These are phyloP conservation scores for Onychostruthus taczanowskii DNA, from an alignment of 2,113 vertebrate species.

Conservation along the genomic window DNA sequence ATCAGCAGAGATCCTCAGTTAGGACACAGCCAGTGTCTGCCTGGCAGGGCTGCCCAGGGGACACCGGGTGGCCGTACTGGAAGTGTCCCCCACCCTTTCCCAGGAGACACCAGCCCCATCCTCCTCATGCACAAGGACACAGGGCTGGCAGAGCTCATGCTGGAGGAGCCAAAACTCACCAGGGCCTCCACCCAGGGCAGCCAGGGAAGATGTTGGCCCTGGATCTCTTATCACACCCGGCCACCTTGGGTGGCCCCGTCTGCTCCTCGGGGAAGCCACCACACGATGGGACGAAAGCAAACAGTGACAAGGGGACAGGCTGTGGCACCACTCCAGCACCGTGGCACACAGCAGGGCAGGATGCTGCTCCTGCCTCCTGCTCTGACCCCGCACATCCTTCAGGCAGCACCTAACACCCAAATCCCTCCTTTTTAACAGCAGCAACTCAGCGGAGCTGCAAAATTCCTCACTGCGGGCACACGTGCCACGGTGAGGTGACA, in stretches of 20 bases:
- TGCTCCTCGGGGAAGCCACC: not conserved
- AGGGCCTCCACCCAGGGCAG: not conserved
- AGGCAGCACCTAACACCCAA: fast-evolving
- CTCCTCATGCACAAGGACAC: fast-evolving
- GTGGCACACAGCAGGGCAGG: not conserved
- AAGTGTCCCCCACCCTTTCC: not conserved
- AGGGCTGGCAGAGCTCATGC: not conserved
- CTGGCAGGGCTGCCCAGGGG: not conserved
- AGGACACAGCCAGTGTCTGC: not conserved
- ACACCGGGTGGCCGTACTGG: fast-evolving
- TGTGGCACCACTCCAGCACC: not conserved
- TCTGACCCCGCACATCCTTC: not conserved
- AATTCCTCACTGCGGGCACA: not conserved
- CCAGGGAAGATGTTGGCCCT: not conserved
- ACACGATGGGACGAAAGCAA: not conserved
- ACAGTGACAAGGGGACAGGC: not conserved
- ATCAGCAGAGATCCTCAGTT: not conserved
- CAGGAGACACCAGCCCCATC: fast-evolving
- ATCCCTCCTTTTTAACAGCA: not conserved
- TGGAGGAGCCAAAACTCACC: not conserved
- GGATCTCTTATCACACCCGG: constrained; percentile 45
- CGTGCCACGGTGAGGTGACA: fast-evolving
- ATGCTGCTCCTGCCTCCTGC: not conserved
- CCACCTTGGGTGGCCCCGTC: constrained; percentile 17
- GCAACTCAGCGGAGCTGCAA: not conserved